Percentiles rank a stretch among this genome's conserved stretches.
Conservation (phyloP, 2,797 vertebrate species). For the Nannoperca australis region DNA sequence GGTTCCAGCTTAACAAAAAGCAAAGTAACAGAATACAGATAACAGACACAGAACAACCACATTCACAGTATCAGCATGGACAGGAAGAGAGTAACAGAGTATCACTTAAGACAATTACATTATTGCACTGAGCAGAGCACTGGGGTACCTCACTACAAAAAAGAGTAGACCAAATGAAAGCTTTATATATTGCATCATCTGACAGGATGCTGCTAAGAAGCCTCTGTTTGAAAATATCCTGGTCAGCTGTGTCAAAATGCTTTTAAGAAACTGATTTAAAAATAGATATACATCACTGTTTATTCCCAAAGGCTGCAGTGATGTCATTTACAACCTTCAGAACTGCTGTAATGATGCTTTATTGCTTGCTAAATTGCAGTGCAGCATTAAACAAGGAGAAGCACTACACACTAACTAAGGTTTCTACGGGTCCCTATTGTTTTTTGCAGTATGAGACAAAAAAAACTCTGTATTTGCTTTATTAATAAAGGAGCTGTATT, state of each 20-base stretch:
- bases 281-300: slow-evolving; percentile 39
- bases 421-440: not conserved
- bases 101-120: slow-evolving; percentile 9
- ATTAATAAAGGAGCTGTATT: slow-evolving; percentile 15
- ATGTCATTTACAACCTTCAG: slow-evolving; percentile 29
- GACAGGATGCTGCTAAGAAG: slow-evolving; percentile 21
- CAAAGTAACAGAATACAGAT: not conserved
- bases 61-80: not conserved
- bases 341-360: slow-evolving; percentile 33
- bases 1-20: slow-evolving; percentile 20
- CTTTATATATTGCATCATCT: slow-evolving; percentile 18
- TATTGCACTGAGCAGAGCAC: not conserved
- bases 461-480: not conserved
- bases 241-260: slow-evolving; percentile 42
- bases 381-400: not conserved
- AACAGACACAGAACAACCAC: not conserved
- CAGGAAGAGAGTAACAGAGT: slow-evolving; percentile 10
- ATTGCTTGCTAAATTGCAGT: slow-evolving; percentile 10
- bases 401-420: not conserved
- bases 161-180: not conserved
- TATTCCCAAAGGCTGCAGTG: slow-evolving; percentile 23
- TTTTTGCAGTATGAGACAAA: not conserved
- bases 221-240: slow-evolving; percentile 33
- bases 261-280: slow-evolving; percentile 45
- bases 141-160: not conserved